phyloP scores from a whole-genome alignment of 2,888 invertebrate species.

The Parapristionchus giblindavisi region DNA sequence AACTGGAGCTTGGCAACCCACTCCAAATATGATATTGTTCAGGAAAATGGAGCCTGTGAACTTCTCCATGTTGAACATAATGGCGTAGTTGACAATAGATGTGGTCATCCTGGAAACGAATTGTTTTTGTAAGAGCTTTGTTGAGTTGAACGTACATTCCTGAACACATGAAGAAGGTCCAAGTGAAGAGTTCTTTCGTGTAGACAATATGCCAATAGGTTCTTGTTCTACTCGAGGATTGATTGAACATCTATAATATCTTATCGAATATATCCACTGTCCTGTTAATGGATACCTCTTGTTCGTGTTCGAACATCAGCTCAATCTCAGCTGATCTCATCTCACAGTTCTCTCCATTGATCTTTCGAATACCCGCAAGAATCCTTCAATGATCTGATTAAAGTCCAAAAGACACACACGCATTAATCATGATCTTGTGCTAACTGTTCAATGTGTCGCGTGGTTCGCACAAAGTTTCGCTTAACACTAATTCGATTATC shows the following conservation, averaged over 20 bases:
- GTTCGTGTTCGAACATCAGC: constrained; percentile 19
- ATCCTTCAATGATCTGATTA: no score
- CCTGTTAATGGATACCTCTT: constrained; percentile 3
- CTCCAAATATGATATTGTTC: constrained; percentile 54
- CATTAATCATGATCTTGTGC: no score
- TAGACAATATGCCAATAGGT: constrained; percentile 29
- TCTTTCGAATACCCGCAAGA: neutral
- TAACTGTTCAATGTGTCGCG: no score
- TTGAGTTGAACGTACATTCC: constrained; percentile 40
- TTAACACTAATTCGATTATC: no score
- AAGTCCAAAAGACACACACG: no score
- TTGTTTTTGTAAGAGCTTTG: neutral
- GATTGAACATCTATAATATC: neutral
- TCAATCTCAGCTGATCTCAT: constrained; percentile 44
- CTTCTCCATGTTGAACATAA: constrained; percentile 66
- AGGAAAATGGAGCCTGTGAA: constrained; percentile 59
- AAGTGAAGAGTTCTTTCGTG: constrained; percentile 13
- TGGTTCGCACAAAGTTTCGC: no score
- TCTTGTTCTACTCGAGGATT: neutral
- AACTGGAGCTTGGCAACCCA: constrained; percentile 8
- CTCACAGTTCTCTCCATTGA: constrained; percentile 29
- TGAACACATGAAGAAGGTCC: constrained; percentile 39
- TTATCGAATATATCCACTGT: neutral
- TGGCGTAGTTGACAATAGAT: constrained; percentile 60
- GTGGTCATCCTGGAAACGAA: constrained; percentile 49